Evolutionary conservation across 2,797 vertebrate species (phyloP), one percentile per base, ranked within the genome.

Genomic region (Acrossocheilus fasciatus): DNA sequence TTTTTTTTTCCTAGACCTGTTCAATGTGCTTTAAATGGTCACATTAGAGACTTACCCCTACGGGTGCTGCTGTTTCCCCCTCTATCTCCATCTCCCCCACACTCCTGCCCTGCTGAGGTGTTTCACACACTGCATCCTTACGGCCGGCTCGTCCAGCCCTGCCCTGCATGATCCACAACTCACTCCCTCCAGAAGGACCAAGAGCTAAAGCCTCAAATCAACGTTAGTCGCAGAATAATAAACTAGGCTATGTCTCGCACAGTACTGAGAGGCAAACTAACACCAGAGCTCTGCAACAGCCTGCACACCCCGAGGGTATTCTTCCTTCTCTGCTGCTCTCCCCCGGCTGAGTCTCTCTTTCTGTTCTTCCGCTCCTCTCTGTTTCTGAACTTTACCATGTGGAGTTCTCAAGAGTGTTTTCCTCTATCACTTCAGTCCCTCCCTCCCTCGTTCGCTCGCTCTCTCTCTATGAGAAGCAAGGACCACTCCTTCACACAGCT

Each of bases 401-500:
- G 82, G 82, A 90, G 41, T 86, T 88, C 50, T 78, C 26, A n/a
- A 84, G 59, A 83, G 79, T 89, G 83, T 83, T 81, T 54, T 81
- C 62, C 50, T 84, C 78, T 89, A 75, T 86, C 62, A 50, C 23
- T 79, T 76, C 82, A 83, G 70, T 20, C 82, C 62, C 82, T 82
- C 82, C 62, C 82, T 82, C 81, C 62, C 87, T 86, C 70, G 23
- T 84, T 73, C 81, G 72, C 89, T 70, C 77, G 81, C 85, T 69
- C 84, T 81, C 77, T 89, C 88, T 83, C 88, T 93, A 87, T 89
- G 84, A 70, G 20, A 84, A 52, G 59, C 81, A 50, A 47, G 85
- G 89, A 91, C 92, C 92, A 93, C 94, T 94, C 94, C 94, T 92
- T 93, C 92, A 87, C 88, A 92, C 95, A 95, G 94, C 94, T 94